phyloP scores from a whole-genome alignment of 1,140 invertebrate genomes.

The Pseudomyrmex concolor region DNA sequence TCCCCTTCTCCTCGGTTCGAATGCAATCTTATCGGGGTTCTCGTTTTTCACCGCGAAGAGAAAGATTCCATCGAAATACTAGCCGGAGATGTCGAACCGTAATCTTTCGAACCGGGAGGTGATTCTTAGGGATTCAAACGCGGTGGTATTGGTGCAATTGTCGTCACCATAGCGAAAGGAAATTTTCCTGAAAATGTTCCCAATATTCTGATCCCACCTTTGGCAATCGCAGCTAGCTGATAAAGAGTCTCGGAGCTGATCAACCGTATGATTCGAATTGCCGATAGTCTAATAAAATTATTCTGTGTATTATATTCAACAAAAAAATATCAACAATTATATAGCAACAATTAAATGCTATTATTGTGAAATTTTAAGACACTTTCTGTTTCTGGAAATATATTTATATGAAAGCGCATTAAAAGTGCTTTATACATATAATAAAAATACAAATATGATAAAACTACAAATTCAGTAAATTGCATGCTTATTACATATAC shows the following conservation, averaged over 20 bases:
- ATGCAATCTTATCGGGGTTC: slow-evolving; percentile 57
- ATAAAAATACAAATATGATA: no score
- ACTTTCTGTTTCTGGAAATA: no score
- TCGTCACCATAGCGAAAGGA: slow-evolving; percentile 43
- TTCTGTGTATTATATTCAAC: slow-evolving; percentile 21
- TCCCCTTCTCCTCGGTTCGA: not conserved
- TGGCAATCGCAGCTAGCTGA: slow-evolving; percentile 20
- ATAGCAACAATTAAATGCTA: no score
- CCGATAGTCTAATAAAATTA: slow-evolving; percentile 12
- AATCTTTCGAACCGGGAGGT: slow-evolving; percentile 45
- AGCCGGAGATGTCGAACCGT: slow-evolving; percentile 50
- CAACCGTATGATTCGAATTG: slow-evolving; percentile 39
- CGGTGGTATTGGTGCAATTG: slow-evolving; percentile 52
- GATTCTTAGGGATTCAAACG: slow-evolving; percentile 41
- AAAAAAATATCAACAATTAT: no score
- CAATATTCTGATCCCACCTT: slow-evolving; percentile 35
- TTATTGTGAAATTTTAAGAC: no score
- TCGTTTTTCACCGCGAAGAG: slow-evolving; percentile 46
- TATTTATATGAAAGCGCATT: no score
- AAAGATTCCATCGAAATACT: slow-evolving; percentile 58
- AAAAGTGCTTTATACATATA: no score
- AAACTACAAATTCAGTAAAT: no score
- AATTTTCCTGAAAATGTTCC: slow-evolving; percentile 53
- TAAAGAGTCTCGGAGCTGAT: slow-evolving; percentile 21
- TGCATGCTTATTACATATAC: no score